These are phyloP conservation scores for Blastobasis adustella DNA, from an alignment of 2,888 invertebrate species.

Conservation along the genomic window DNA sequence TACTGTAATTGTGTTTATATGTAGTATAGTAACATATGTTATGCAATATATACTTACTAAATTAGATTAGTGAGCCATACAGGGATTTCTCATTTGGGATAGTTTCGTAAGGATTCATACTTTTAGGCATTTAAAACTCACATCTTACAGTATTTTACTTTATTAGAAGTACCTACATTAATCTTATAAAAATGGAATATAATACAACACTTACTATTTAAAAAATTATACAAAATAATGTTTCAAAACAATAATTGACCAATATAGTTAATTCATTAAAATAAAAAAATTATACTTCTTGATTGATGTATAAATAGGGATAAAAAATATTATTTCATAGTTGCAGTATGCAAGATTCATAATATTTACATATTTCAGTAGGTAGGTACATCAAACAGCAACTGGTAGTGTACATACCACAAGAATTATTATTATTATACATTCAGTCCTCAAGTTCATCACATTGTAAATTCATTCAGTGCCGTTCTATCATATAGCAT, in stretches of 20 bases:
- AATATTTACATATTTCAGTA: conserved; percentile 41
- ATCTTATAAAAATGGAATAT: conserved; percentile 64
- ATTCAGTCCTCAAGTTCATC: conserved; percentile 60
- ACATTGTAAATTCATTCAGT: conserved; percentile 52
- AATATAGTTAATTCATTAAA: conserved; percentile 41
- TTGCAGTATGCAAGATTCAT: conserved; percentile 39
- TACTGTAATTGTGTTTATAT: background rate
- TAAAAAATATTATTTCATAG: conserved; percentile 40
- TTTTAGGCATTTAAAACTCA: no score
- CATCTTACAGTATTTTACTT: conserved; percentile 50
- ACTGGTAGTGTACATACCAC: conserved; percentile 1
- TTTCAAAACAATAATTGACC: conserved; percentile 58
- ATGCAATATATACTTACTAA: no score
- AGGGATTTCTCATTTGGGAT: no score
- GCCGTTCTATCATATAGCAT: conserved; percentile 27
- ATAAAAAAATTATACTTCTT: conserved; percentile 28
- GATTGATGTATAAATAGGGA: conserved; percentile 32
- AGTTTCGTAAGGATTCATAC: no score
- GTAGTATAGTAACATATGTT: background rate
- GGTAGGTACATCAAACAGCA: conserved; percentile 20
- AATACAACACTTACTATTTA: conserved; percentile 50
- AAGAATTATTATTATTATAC: conserved; percentile 26
- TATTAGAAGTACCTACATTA: conserved; percentile 50
- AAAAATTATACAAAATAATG: conserved; percentile 49
- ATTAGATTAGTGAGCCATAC: no score